Percentiles rank a stretch among this genome's conserved stretches.
Conservation (phyloP, 2,113 vertebrate species). For the Lasiurus cinereus region DNA sequence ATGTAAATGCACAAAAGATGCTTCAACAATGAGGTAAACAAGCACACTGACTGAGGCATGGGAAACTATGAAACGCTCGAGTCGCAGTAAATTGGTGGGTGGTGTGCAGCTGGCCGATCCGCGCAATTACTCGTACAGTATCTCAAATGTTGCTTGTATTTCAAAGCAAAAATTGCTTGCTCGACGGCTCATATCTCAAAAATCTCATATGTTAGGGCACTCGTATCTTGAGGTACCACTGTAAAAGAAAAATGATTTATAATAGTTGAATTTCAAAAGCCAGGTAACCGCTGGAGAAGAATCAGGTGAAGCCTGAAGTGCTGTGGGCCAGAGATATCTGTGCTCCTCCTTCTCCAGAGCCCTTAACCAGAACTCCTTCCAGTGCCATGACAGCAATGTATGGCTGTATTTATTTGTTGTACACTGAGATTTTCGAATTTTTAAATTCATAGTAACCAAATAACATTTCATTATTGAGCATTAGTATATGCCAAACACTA, state of each 20-base stretch:
- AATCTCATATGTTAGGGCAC: too few species aligned
- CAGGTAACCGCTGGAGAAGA: conserved; percentile 18
- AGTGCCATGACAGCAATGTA: background rate
- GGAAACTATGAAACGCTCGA: too few species aligned
- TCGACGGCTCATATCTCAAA: too few species aligned
- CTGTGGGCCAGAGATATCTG: background rate
- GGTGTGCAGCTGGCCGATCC: too few species aligned
- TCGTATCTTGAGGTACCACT: too few species aligned
- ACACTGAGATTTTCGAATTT: conserved; percentile 14
- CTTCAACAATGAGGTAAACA: too few species aligned
- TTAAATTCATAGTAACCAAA: background rate
- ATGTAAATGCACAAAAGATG: too few species aligned
- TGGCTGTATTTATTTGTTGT: background rate
- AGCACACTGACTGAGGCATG: too few species aligned
- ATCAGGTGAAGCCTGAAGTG: background rate
- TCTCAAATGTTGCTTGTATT: too few species aligned
- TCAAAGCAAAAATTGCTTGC: too few species aligned
- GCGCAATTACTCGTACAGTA: too few species aligned
- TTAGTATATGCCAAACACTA: background rate
- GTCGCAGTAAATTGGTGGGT: too few species aligned
- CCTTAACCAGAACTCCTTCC: background rate
- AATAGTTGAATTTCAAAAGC: conserved; percentile 27
- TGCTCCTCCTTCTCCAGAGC: background rate
- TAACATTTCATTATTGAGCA: conserved; percentile 25
- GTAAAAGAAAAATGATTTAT: background rate